Evolutionary conservation across 2,113 vertebrate species (phyloP).

Genomic region (Sorex fumeus): DNA sequence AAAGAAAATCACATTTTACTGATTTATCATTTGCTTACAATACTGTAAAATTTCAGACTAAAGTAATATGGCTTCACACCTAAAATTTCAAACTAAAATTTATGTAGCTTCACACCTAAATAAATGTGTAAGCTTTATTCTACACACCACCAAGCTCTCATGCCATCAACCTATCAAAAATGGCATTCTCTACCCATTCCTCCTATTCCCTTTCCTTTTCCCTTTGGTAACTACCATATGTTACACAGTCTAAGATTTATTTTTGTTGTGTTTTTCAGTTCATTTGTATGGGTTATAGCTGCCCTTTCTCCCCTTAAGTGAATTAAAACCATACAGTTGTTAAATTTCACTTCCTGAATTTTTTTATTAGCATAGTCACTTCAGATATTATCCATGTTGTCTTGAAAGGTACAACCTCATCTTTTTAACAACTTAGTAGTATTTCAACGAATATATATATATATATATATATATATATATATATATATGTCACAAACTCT

Average conservation of each 20-base stretch:
- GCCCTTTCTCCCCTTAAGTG: not conserved
- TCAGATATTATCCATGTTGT: not conserved
- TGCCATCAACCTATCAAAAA: not conserved
- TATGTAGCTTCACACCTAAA: not conserved
- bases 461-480: too few species aligned
- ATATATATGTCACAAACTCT: too few species aligned
- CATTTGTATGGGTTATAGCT: not conserved
- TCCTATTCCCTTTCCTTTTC: not conserved
- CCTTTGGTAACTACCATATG: too few species aligned
- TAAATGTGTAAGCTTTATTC: not conserved
- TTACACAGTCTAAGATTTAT: not conserved
- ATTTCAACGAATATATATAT: not conserved
- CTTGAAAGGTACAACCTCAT: not conserved
- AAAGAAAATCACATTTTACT: not conserved
- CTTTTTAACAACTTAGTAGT: not conserved
- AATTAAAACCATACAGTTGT: not conserved
- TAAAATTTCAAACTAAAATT: not conserved
- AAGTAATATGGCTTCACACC: not conserved
- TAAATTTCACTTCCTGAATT: not conserved
- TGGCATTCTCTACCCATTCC: not conserved
- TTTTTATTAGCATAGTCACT: not conserved
- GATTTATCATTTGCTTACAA: not conserved
- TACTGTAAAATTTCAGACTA: not conserved
- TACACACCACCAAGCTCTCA: not conserved
- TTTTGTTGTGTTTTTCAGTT: not conserved